Conservation (phyloP, 2,113 vertebrate genomes). For the Percopsis transmontana region DNA sequence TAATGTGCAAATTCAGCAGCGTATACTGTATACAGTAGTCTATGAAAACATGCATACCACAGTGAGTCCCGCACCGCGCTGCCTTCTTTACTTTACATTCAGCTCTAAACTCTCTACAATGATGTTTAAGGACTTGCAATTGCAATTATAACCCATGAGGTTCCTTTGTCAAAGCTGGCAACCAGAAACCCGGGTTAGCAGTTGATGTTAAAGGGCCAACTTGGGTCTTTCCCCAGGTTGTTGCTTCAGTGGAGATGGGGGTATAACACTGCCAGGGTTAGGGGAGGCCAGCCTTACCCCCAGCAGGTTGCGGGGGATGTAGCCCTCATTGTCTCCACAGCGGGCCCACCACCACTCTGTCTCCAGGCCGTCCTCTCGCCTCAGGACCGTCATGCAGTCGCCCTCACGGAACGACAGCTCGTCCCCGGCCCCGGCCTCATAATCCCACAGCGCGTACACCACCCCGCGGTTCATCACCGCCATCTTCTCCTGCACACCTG, state of each 20-base stretch:
- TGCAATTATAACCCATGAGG: too few relatives aligned
- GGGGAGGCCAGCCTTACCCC: conserved; percentile 80
- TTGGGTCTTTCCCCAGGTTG: too few relatives aligned
- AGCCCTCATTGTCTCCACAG: conserved; percentile 85
- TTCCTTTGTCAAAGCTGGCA: too few relatives aligned
- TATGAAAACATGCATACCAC: too few relatives aligned
- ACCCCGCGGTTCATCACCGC: conserved; percentile 95
- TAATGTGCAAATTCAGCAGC: too few relatives aligned
- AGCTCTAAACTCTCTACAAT: too few relatives aligned
- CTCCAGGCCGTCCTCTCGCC: conserved; percentile 84
- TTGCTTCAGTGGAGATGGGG: neutral
- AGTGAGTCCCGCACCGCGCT: too few relatives aligned
- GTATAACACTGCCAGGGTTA: neutral
- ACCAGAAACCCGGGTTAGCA: too few relatives aligned
- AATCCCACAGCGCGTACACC: conserved; percentile 93
- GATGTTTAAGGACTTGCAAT: too few relatives aligned
- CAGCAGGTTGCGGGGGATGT: conserved; percentile 90
- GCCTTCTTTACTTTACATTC: too few relatives aligned
- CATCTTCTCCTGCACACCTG: conserved; percentile 98
- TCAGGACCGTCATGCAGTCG: conserved; percentile 88
- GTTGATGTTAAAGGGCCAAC: too few relatives aligned
- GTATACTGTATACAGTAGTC: too few relatives aligned
- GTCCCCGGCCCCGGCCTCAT: conserved; percentile 81
- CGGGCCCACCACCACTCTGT: conserved; percentile 95
- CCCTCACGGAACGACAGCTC: conserved; percentile 88